Conservation (phyloP, 2,888 invertebrate species). For the Lymantria dispar region DNA sequence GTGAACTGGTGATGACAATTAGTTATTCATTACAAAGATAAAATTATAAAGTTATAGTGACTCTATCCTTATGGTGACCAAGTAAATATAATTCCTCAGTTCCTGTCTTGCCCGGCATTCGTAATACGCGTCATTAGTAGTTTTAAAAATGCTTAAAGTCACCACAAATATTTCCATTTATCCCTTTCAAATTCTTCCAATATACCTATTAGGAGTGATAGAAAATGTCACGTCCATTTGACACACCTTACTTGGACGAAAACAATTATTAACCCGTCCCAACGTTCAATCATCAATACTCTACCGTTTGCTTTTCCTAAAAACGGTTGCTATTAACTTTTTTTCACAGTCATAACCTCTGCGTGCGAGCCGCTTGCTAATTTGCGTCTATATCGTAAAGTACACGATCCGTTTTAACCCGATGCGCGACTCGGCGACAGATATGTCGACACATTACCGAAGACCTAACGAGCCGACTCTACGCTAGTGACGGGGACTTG, state of each 20-base stretch:
- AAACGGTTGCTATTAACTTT: conserved; percentile 19
- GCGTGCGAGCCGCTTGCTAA: conserved; percentile 34
- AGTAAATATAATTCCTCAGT: too few species aligned
- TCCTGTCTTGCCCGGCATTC: not conserved
- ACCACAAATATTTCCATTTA: not conserved
- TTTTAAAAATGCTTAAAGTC: not conserved
- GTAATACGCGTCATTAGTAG: not conserved
- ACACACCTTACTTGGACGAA: conserved; percentile 15
- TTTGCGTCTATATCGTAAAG: conserved; percentile 48
- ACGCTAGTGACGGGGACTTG: conserved; percentile 41
- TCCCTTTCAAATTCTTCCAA: not conserved
- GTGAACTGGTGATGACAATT: too few species aligned
- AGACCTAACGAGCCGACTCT: conserved; percentile 52
- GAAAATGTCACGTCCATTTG: conserved; percentile 7
- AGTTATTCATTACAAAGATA: too few species aligned
- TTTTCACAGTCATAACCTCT: conserved; percentile 17
- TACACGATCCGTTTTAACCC: conserved; percentile 31
- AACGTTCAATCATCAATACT: conserved; percentile 12
- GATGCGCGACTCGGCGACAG: conserved; percentile 44
- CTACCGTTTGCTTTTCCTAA: conserved; percentile 24
- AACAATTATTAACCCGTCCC: conserved; percentile 15
- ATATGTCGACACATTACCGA: conserved; percentile 58
- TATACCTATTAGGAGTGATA: conserved; percentile 2
- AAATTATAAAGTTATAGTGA: too few species aligned
- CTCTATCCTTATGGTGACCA: too few species aligned